phyloP scores from a whole-genome alignment of 2,888 invertebrate species.

The Kuschelorhynchus macadamiae region DNA sequence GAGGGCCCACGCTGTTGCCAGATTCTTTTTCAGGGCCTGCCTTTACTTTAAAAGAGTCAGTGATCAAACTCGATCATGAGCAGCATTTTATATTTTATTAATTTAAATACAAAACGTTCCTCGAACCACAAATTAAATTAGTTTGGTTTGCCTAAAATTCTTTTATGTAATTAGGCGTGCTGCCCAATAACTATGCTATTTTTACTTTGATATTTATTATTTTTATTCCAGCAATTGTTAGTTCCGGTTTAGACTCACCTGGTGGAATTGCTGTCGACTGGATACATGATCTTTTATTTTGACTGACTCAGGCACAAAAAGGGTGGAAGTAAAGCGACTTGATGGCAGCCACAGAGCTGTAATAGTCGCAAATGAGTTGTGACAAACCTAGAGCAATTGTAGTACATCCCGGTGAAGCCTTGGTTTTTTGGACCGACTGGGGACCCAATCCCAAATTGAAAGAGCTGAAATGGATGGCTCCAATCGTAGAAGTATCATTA shows the following conservation, averaged over 20 bases:
- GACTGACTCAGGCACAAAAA: slow-evolving; percentile 87
- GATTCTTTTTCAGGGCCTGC: too few relatives aligned
- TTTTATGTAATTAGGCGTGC: too few relatives aligned
- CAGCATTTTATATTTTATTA: too few relatives aligned
- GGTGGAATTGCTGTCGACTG: slow-evolving; percentile 89
- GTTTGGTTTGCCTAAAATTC: too few relatives aligned
- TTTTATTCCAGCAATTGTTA: slow-evolving; percentile 76
- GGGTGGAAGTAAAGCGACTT: slow-evolving; percentile 85
- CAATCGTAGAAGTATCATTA: slow-evolving; percentile 79
- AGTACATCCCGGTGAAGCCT: slow-evolving; percentile 85
- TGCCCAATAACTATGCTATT: too few relatives aligned
- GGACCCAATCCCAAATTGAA: slow-evolving; percentile 90
- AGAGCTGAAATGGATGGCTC: slow-evolving; percentile 88
- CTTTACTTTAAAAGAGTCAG: too few relatives aligned
- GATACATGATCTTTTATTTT: slow-evolving; percentile 88
- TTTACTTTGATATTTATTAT: neutral
- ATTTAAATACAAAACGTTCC: too few relatives aligned
- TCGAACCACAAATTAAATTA: too few relatives aligned
- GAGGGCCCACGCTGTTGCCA: too few relatives aligned
- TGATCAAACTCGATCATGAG: too few relatives aligned
- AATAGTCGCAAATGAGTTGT: slow-evolving; percentile 81
- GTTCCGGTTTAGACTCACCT: slow-evolving; percentile 88
- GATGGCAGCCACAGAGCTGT: slow-evolving; percentile 82
- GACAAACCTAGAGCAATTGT: slow-evolving; percentile 89
- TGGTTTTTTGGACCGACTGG: slow-evolving; percentile 92